Conservation (phyloP, 2,113 vertebrate genomes). For the Smithornis capensis region DNA sequence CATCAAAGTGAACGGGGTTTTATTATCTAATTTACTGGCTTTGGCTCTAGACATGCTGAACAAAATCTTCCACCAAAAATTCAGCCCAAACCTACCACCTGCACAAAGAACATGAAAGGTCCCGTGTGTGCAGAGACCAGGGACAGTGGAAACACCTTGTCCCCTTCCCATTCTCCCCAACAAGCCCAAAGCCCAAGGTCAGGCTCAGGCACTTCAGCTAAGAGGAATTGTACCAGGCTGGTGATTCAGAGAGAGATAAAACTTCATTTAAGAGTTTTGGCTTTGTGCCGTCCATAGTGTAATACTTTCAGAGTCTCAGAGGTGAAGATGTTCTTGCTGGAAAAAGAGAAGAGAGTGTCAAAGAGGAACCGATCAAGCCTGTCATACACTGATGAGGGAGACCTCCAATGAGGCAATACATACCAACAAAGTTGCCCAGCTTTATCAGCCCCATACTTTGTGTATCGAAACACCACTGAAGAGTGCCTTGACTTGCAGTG, state of each 20-base stretch:
- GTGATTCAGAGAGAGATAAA: neutral
- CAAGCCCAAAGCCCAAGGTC: neutral
- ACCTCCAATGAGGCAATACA: neutral
- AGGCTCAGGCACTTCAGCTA: neutral
- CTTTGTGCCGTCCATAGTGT: neutral
- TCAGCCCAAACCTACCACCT: neutral
- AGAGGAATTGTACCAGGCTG: neutral
- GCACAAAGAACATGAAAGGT: neutral
- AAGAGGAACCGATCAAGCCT: neutral
- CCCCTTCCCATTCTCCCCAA: neutral
- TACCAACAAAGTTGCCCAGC: neutral
- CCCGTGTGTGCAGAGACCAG: fast-evolving
- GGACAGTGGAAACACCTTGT: neutral
- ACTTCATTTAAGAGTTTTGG: neutral
- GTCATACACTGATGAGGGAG: neutral
- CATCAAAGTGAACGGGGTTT: neutral
- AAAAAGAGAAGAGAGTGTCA: neutral
- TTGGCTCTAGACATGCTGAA: neutral
- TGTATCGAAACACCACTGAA: neutral
- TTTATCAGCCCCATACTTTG: neutral
- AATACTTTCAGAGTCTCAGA: neutral
- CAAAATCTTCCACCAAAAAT: neutral
- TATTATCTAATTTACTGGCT: neutral
- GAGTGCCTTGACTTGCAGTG: neutral
- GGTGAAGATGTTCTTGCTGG: neutral